Evolutionary conservation across 2,797 vertebrate species (phyloP), one percentile per base, ranked within the genome.

Genomic region (Oryzias sinensis): DNA sequence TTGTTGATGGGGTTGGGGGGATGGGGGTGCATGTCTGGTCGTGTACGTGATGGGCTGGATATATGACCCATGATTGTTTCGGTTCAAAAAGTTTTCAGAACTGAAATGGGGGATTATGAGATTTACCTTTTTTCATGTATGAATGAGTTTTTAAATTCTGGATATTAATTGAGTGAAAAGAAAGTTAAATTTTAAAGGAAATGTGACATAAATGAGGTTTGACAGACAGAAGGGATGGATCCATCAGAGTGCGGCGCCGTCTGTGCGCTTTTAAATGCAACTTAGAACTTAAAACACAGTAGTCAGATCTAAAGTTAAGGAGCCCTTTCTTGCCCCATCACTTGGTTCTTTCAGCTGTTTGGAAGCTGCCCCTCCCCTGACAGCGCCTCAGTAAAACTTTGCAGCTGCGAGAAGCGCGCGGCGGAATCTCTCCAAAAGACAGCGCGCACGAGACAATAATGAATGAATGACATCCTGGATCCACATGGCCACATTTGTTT

Each of bases 351-450:
- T 62, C 63, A 77, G 66, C 68, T 68, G 62, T 20, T 40, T 29
- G 65, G 53, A 62, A 58, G 45, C 69, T 60, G 67, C 78, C 60
- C 82, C 81, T 85, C 77, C 85, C 77, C 83, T 78, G 66, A 77
- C 53, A 65, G 55, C 40, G 62, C 71, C 65, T 65, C 60, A 70
- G 74, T 79, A 74, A 75, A 82, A 59, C 15, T 56, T 62, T 73
- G 22, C 49, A 59, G 56, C 20, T 16, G 22, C 59, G 59, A 55
- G 62, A 45, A 79, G 70, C 70, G 61, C 72, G 20, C 52, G 29
- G 33, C 47, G 22, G 29, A 15, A 50, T 49, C 48, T 44, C 50
- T 17, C 8, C 14, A 37, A 37, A 53, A 41, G 18, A 20, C 51
- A 8, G 25, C 14, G 74, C 68, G 62, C 56, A 42, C 16, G 25